These are phyloP conservation scores for Lomographa bimaculata DNA, from an alignment of 2,888 invertebrate genomes.

Conservation along the genomic window DNA sequence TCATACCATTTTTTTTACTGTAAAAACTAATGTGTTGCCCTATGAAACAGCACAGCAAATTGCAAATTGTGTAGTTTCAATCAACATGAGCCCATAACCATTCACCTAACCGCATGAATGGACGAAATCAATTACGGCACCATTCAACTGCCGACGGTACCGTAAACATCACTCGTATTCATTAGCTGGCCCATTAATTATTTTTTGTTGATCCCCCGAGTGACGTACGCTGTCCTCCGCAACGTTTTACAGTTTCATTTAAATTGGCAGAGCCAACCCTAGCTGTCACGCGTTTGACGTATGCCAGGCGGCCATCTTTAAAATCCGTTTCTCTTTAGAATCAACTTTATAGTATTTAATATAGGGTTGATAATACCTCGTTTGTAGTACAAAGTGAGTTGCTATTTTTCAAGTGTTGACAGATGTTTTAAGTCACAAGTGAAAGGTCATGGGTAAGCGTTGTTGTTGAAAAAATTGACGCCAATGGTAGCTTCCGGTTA, in stretches of 20 bases:
- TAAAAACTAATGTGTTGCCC: neutral
- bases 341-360: constrained; percentile 1
- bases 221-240: constrained; percentile 53
- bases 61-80: constrained; percentile 4
- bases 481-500: constrained; percentile 25
- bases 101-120: constrained; percentile 26
- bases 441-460: constrained; percentile 34
- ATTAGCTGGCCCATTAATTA: constrained; percentile 76
- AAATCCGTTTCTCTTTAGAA: constrained; percentile 14
- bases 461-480: constrained; percentile 32
- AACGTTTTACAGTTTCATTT: constrained; percentile 61
- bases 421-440: constrained; percentile 41
- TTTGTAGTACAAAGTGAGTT: constrained; percentile 21
- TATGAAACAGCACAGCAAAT: neutral
- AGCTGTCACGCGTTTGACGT: constrained; percentile 43
- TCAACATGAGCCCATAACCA: constrained; percentile 13
- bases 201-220: constrained; percentile 71
- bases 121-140: constrained; percentile 30
- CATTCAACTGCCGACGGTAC: constrained; percentile 37
- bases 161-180: constrained; percentile 63
- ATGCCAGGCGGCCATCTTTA: constrained; percentile 36
- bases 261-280: constrained; percentile 54
- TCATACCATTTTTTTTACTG: too few relatives aligned
- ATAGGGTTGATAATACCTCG: constrained; percentile 17
- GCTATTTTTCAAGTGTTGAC: constrained; percentile 41